phyloP scores from a whole-genome alignment of 2,888 invertebrate species.

The Andrena hattorfiana region DNA sequence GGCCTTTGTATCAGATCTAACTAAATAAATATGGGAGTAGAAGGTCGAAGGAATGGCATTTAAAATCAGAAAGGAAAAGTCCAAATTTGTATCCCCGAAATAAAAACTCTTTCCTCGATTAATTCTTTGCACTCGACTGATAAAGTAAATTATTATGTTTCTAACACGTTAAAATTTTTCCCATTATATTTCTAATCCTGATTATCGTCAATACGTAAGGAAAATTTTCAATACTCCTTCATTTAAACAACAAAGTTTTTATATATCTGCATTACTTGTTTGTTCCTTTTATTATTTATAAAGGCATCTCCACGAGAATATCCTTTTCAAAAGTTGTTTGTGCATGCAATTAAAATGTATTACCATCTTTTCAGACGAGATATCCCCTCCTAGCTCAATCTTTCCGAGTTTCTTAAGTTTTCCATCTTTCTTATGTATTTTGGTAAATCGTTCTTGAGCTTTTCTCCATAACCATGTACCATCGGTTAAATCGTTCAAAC shows the following conservation, averaged over 20 bases:
- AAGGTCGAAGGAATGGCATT: too few species aligned
- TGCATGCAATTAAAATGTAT: background rate
- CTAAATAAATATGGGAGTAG: background rate
- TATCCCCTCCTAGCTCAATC: background rate
- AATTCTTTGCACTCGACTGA: too few species aligned
- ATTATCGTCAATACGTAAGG: background rate
- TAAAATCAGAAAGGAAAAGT: too few species aligned
- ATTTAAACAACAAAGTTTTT: too few species aligned
- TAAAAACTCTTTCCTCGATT: too few species aligned
- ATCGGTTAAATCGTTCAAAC: conserved; percentile 71
- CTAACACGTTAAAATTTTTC: too few species aligned
- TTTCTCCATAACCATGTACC: conserved; percentile 70
- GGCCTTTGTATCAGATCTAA: background rate
- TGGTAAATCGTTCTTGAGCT: conserved; percentile 43
- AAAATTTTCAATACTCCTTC: too few species aligned
- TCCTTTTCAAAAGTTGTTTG: background rate
- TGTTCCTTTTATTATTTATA: background rate
- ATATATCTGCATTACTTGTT: background rate
- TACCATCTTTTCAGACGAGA: conserved; percentile 25
- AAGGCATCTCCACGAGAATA: background rate
- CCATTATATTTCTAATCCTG: too few species aligned
- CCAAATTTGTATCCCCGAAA: background rate
- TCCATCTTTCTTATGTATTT: conserved; percentile 17
- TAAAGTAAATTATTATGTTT: too few species aligned
- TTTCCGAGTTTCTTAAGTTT: conserved; percentile 34